Base-by-base conservation (phyloP, 2,888 invertebrate genomes). In the Himalopsyche kuldschensis region DNA sequence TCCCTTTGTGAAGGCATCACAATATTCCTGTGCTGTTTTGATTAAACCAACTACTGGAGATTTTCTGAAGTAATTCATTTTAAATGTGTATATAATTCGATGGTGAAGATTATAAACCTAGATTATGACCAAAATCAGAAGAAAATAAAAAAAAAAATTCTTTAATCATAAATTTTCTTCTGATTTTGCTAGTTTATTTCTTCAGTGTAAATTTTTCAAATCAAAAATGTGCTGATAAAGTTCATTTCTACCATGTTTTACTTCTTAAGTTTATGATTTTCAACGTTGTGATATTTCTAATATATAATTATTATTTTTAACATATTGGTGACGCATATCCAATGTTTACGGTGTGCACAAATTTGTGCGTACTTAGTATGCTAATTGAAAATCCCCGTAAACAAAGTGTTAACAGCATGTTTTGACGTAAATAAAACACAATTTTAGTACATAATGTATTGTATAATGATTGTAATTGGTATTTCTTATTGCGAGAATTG, bases 1-100 rank as follows among this genome's bases (percentile, higher is more conserved):
- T 91, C 98, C 98, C 76, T 97, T 97, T 89, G 93, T 95, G 81
- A 93, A 95, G 89, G 97, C 97, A 80, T 93, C 93, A 81, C 95
- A 96, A 88, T 94, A 95, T 90, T 95, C 96, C 46, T 95, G 96
- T 88, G 94, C 96, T 77, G 93, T 98, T 87, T 94, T 97, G 75
- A 94, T 98, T 89, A 96, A 96, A 89, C 97, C 98, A 82, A 97
- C 98, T 4, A 92, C 92, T 85, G 98, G 98, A 79, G 95, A 95
- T 91, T 98, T 98, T 90, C 92, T 98, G 83, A 95, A 96, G 97
- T 96, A 92, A 93, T 94, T 92, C 27, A 4, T 81, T n/a, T 31
- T 27, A 27, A 69, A 20, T 15, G 11, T n/a, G 11, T n/a, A 27
- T 75, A 10, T 76, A 3, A 76, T 76, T 32, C 76, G 11, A 76